These are phyloP conservation scores for Agrochola circellaris DNA, from an alignment of 2,888 invertebrate species.

Conservation along the genomic window DNA sequence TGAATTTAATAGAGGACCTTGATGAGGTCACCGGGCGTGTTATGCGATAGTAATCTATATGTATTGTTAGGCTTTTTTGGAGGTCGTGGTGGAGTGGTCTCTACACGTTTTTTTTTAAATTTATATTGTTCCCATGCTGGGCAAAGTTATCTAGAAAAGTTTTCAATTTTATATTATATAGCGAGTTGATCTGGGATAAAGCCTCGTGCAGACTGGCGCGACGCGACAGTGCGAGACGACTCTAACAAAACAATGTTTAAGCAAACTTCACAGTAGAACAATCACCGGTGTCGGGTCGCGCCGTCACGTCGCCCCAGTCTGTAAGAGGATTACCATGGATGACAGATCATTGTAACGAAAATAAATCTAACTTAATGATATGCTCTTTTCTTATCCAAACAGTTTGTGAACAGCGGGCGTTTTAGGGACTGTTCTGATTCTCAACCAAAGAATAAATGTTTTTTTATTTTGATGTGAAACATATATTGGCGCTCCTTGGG, in stretches of 20 bases:
- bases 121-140: not conserved
- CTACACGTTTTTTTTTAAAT: not conserved
- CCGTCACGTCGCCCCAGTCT: too few species aligned
- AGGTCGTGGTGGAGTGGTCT: not conserved
- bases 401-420: not conserved
- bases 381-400: not conserved
- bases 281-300: too few species aligned
- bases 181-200: not conserved
- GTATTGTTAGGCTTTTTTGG: conserved; percentile 43
- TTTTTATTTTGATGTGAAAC: not conserved
- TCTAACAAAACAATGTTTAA: too few species aligned
- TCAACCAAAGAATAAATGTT: not conserved
- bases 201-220: too few species aligned
- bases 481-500: too few species aligned
- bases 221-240: too few species aligned
- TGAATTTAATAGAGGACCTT: conserved; percentile 73
- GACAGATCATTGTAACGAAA: not conserved
- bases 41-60: conserved; percentile 51
- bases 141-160: not conserved
- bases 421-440: not conserved
- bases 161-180: not conserved
- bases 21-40: conserved; percentile 74
- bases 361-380: not conserved
- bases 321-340: too few species aligned
- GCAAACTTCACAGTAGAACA: too few species aligned